Evolutionary conservation across 2,113 vertebrate species (phyloP).

Genomic region (Ramphastos sulfuratus): DNA sequence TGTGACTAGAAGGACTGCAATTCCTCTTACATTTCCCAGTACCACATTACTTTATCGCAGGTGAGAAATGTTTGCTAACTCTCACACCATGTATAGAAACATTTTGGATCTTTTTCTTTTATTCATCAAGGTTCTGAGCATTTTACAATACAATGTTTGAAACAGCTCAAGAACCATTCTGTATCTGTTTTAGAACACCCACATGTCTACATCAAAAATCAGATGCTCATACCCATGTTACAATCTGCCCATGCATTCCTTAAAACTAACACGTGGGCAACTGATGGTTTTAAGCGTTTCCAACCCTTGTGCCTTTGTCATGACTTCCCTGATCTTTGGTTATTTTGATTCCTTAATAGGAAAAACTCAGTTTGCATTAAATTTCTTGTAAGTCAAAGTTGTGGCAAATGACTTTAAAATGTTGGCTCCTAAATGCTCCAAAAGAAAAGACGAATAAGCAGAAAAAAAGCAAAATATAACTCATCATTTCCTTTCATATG

Average conservation of each 20-base stretch:
- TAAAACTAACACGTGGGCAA: neutral
- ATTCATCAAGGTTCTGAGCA: neutral
- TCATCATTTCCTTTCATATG: neutral
- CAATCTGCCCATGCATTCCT: neutral
- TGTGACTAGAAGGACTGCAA: neutral
- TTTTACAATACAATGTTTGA: neutral
- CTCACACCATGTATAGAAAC: neutral
- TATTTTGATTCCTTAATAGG: neutral
- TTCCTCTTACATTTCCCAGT: neutral
- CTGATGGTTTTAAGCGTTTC: neutral
- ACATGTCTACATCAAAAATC: neutral
- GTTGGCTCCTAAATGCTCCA: neutral
- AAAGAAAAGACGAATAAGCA: neutral
- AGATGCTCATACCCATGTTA: neutral
- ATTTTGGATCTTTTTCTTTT: neutral
- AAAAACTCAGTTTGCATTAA: neutral
- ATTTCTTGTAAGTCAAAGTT: neutral
- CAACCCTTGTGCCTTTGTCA: neutral
- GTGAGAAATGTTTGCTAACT: neutral
- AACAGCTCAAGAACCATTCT: neutral
- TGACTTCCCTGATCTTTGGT: neutral
- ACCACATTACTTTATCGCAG: neutral
- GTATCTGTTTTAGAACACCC: neutral
- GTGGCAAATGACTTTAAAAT: neutral
- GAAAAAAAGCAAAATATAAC: neutral